A percentile compares a stretch with the other conserved stretches of the same genome.
These are phyloP conservation scores for Ips typographus DNA, from an alignment of 1,140 invertebrate species.

Conservation along the genomic window DNA sequence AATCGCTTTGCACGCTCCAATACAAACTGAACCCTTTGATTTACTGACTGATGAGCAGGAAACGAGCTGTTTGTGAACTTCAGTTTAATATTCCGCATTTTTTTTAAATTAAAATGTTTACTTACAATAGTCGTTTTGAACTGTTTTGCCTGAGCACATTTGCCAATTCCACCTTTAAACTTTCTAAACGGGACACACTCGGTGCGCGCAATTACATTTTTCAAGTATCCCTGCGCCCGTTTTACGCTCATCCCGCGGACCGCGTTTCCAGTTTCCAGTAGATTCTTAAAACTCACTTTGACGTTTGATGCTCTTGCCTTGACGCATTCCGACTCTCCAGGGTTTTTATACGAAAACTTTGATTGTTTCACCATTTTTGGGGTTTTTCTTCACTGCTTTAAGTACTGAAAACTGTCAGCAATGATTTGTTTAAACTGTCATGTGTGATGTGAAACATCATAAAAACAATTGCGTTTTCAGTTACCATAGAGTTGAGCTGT, in stretches of 20 bases:
- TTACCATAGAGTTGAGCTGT: no score
- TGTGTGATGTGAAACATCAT: no score
- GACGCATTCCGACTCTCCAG: slow-evolving; percentile 7
- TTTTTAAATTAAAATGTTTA: slow-evolving; percentile 13
- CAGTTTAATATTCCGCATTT: no score
- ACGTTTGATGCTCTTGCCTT: slow-evolving; percentile 39
- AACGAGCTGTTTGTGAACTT: not conserved
- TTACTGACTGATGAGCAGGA: slow-evolving; percentile 25
- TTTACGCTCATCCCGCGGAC: slow-evolving; percentile 39
- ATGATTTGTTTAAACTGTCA: no score
- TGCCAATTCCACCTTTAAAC: slow-evolving; percentile 43
- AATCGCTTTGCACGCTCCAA: no score
- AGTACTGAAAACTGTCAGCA: no score
- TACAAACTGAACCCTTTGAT: not conserved
- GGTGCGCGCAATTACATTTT: slow-evolving; percentile 39
- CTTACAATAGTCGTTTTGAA: slow-evolving; percentile 40
- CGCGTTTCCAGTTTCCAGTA: slow-evolving; percentile 36
- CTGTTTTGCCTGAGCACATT: slow-evolving; percentile 45
- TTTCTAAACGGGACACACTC: slow-evolving; percentile 44
- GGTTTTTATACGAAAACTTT: slow-evolving; percentile 16
- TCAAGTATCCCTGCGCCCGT: slow-evolving; percentile 41
- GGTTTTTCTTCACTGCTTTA: not conserved
- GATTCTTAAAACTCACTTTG: slow-evolving; percentile 40
- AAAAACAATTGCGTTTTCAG: no score
- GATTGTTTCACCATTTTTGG: slow-evolving; percentile 5